phyloP scores from a whole-genome alignment of 2,113 vertebrate species.

The Gorsachius goisagi region DNA sequence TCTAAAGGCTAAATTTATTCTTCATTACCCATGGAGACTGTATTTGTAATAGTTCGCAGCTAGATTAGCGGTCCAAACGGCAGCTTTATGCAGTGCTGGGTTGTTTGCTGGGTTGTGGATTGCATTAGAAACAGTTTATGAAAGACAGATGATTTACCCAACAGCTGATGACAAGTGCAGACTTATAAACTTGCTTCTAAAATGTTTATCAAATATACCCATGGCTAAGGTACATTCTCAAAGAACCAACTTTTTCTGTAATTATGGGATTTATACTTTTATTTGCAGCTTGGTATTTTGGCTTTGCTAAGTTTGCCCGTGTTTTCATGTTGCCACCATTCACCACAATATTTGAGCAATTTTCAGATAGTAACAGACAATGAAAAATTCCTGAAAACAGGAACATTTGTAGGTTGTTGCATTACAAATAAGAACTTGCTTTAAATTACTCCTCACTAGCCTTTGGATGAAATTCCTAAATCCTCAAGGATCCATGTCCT shows the following conservation, averaged over 20 bases:
- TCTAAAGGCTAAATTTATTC: slow-evolving; percentile 8
- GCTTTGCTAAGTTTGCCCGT: not conserved
- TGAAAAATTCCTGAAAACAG: not conserved
- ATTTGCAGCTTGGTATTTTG: not conserved
- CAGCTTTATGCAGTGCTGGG: not conserved
- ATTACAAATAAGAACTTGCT: not conserved
- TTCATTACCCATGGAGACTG: not conserved
- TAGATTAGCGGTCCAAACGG: not conserved
- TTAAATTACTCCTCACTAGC: not conserved
- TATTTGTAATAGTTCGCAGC: not conserved
- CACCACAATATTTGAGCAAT: not conserved
- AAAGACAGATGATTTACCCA: not conserved
- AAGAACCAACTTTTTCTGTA: not conserved
- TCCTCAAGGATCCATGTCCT: not conserved
- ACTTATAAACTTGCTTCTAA: not conserved
- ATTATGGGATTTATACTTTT: not conserved
- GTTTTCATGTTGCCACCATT: not conserved
- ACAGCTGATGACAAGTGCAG: not conserved
- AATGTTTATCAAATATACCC: not conserved
- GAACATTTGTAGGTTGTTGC: not conserved
- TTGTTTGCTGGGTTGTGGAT: not conserved
- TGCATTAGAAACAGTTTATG: not conserved
- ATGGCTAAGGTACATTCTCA: not conserved
- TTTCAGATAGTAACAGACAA: not conserved
- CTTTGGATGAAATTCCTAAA: not conserved